These are phyloP conservation scores for Tichodroma muraria DNA, from an alignment of 2,113 vertebrate genomes.

Conservation along the genomic window DNA sequence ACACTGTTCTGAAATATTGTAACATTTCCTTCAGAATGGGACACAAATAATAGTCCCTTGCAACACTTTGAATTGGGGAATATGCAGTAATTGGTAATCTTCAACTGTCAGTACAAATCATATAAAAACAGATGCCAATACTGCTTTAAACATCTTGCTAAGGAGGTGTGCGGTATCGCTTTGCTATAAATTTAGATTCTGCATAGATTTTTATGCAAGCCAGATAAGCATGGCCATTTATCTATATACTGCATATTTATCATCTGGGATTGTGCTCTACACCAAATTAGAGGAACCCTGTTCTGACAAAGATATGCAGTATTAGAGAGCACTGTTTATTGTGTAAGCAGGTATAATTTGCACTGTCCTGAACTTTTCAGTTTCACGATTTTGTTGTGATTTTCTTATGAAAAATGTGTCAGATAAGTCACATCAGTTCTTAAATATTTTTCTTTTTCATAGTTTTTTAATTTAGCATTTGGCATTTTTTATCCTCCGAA, in stretches of 20 bases:
- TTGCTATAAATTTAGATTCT: background rate
- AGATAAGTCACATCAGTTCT: background rate
- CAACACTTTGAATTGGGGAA: background rate
- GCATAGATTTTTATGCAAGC: background rate
- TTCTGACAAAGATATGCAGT: background rate
- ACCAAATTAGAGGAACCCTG: background rate
- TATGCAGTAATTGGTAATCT: background rate
- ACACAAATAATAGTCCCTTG: background rate
- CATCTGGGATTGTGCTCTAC: background rate
- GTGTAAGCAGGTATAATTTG: background rate
- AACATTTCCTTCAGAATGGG: background rate
- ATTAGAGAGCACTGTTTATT: background rate
- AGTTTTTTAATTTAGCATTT: background rate
- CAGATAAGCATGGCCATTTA: background rate
- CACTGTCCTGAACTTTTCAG: background rate
- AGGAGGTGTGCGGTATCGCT: background rate
- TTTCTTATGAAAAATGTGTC: background rate
- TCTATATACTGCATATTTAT: background rate
- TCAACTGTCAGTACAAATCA: background rate
- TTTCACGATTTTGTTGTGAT: background rate
- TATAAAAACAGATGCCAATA: background rate
- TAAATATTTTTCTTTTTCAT: background rate
- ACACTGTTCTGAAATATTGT: background rate
- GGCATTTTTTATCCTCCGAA: accelerated
- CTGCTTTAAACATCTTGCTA: background rate